These are phyloP conservation scores for Telmatherina bonti DNA, from an alignment of 2,797 vertebrate species.

Conservation along the genomic window DNA sequence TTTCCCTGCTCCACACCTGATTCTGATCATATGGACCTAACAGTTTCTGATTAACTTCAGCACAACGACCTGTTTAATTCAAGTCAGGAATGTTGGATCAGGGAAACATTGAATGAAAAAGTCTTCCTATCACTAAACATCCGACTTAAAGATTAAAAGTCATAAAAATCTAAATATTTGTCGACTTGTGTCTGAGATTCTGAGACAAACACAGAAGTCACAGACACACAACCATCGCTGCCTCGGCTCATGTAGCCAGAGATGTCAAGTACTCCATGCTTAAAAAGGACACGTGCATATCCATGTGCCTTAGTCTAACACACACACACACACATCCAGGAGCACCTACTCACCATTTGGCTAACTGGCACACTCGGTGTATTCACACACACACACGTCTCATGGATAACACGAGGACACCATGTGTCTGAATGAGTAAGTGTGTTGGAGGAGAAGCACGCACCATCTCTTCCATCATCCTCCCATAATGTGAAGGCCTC, in stretches of 20 bases:
- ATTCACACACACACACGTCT: neutral
- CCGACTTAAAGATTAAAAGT: no score
- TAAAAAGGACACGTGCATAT: constrained; percentile 24
- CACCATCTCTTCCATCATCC: constrained; percentile 27
- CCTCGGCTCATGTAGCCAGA: neutral
- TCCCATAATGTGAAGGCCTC: constrained; percentile 8
- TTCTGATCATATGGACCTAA: no score
- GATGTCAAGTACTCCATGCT: neutral
- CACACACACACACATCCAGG: constrained; percentile 7
- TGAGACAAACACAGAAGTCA: neutral
- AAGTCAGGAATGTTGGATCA: no score
- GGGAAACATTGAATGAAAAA: no score
- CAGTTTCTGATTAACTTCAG: no score
- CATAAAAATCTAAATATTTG: no score
- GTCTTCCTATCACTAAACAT: no score
- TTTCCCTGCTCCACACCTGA: no score
- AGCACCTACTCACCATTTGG: constrained; percentile 25
- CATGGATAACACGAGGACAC: constrained; percentile 1
- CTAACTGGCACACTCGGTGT: neutral
- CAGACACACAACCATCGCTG: neutral
- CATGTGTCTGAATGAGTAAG: constrained; percentile 47
- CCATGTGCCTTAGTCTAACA: constrained; percentile 32
- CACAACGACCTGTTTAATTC: no score
- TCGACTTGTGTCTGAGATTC: neutral
- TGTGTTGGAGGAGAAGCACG: constrained; percentile 6